phyloP scores from a whole-genome alignment of 1,140 invertebrate genomes.

The Bombus superbus region DNA sequence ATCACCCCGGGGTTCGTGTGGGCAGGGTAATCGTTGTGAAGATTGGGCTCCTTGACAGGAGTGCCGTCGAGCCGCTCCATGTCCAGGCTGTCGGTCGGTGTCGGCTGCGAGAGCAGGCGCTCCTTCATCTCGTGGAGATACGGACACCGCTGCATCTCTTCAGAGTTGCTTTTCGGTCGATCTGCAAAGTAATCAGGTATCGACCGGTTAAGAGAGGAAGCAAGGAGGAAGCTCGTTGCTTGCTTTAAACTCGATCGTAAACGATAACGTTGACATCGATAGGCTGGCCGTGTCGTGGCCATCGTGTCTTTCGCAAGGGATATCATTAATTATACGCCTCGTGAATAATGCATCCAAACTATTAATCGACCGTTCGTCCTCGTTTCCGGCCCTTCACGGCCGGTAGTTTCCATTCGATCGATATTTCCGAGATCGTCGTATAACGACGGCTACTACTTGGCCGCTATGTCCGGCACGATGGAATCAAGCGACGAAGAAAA shows the following conservation, averaged over 20 bases:
- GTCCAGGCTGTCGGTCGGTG: constrained; percentile 82
- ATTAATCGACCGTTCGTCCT: background rate
- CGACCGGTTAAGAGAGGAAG: background rate
- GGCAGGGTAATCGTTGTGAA: constrained; percentile 81
- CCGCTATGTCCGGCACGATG: background rate
- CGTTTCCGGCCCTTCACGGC: background rate
- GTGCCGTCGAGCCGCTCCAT: constrained; percentile 82
- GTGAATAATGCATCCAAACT: constrained; percentile 15
- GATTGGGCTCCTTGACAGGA: constrained; percentile 81
- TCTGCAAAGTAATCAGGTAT: constrained; percentile 61
- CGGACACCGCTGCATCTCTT: constrained; percentile 92
- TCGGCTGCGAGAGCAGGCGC: constrained; percentile 88
- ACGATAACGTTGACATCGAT: too few species aligned
- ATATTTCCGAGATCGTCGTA: background rate
- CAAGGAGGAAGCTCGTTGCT: too few species aligned
- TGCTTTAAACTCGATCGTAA: background rate
- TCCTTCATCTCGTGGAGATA: constrained; percentile 96
- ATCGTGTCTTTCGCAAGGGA: background rate
- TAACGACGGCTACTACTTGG: background rate
- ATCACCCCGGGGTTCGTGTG: constrained; percentile 83
- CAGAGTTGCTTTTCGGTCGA: constrained; percentile 75
- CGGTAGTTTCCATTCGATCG: background rate
- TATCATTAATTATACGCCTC: constrained; percentile 7
- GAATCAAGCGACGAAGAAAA: constrained; percentile 16
- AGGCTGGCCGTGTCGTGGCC: background rate